phyloP scores from a whole-genome alignment of 2,113 vertebrate species.

The Ia io region DNA sequence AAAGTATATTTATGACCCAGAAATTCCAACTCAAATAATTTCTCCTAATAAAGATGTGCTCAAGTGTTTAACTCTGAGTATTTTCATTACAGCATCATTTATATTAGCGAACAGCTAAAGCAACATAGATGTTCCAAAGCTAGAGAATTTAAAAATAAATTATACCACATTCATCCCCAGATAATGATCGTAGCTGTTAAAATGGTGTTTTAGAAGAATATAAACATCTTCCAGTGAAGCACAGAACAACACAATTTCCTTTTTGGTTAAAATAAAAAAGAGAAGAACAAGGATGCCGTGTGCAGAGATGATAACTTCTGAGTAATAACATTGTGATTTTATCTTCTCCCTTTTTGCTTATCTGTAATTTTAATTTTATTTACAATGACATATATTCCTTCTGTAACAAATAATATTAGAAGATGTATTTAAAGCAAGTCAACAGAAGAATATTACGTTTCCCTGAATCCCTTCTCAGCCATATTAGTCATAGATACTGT shows the following conservation, averaged over 20 bases:
- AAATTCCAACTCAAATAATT: conserved; percentile 1
- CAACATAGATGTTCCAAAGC: neutral
- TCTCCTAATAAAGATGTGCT: neutral
- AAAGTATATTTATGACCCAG: neutral
- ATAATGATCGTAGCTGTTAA: neutral
- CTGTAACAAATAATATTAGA: neutral
- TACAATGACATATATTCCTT: neutral
- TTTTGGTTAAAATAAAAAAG: neutral
- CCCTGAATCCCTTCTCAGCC: neutral
- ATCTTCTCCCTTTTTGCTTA: neutral
- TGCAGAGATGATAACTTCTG: neutral
- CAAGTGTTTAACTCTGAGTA: neutral
- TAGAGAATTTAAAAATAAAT: neutral
- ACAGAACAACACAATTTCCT: neutral
- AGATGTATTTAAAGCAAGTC: neutral
- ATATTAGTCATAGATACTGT: neutral
- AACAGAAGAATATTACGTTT: neutral
- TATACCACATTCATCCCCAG: neutral
- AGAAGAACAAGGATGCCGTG: neutral
- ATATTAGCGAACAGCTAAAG: neutral
- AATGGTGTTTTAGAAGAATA: neutral
- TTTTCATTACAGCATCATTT: neutral
- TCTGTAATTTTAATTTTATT: neutral
- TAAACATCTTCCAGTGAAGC: neutral
- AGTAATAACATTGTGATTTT: neutral